These are phyloP conservation scores for Cryptomyrus ogoouensis DNA, from an alignment of 2,113 vertebrate genomes.

Conservation along the genomic window DNA sequence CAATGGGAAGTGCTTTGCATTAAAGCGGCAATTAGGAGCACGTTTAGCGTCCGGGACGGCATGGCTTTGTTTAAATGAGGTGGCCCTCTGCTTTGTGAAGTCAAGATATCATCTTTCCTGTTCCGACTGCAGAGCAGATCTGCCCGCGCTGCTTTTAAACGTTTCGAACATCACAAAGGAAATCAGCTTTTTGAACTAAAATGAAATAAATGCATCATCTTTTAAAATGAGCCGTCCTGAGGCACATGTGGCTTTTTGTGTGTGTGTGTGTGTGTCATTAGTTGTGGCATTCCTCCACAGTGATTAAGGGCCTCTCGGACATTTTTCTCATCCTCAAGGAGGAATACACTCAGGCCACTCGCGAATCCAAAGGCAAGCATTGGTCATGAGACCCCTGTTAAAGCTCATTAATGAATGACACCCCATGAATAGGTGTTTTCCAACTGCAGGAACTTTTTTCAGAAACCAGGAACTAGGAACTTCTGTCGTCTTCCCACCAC, in stretches of 20 bases:
- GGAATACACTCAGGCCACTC: not conserved
- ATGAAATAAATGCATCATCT: constrained; percentile 47
- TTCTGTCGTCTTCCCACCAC: not conserved
- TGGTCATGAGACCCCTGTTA: not conserved
- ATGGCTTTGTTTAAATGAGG: constrained; percentile 49
- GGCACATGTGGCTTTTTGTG: constrained; percentile 34
- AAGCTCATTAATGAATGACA: not conserved
- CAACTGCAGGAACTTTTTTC: not conserved
- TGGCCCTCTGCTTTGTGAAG: constrained; percentile 41
- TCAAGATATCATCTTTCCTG: constrained; percentile 52
- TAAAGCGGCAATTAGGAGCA: constrained; percentile 52
- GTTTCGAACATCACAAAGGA: constrained; percentile 25
- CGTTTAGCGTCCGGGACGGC: constrained; percentile 44
- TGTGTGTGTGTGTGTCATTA: constrained; percentile 27
- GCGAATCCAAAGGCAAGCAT: not conserved
- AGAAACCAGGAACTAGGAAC: not conserved
- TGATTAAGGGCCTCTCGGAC: constrained; percentile 40
- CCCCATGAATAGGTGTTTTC: not conserved
- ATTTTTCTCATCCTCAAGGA: not conserved
- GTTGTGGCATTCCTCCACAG: constrained; percentile 45
- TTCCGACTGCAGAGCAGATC: constrained; percentile 46
- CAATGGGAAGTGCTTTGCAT: constrained; percentile 44
- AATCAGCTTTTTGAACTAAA: constrained; percentile 49
- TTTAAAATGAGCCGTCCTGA: not conserved
- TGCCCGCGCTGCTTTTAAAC: constrained; percentile 47